A percentile compares a stretch with the other conserved stretches of the same genome.
phyloP scores from a whole-genome alignment of 2,888 invertebrate species.

The Ernsta delagoae region DNA sequence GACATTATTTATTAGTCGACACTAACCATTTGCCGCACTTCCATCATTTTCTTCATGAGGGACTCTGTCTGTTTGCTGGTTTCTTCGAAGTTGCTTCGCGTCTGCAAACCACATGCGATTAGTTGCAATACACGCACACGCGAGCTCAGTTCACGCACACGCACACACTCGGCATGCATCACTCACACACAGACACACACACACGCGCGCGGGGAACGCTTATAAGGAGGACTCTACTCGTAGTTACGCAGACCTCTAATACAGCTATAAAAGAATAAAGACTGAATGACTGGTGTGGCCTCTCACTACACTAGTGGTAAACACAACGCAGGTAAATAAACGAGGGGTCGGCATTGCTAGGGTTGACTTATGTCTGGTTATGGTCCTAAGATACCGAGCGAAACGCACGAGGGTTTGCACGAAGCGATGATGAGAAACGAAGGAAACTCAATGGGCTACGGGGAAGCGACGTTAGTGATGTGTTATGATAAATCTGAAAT shows the following conservation, averaged over 20 bases:
- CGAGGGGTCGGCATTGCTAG: neutral
- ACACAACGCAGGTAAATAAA: neutral
- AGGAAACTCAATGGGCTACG: conserved; percentile 18
- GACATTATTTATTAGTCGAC: neutral
- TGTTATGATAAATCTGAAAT: conserved; percentile 18
- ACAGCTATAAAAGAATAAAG: conserved; percentile 21
- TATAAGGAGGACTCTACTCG: conserved; percentile 33
- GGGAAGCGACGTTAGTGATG: conserved; percentile 34
- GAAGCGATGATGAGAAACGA: conserved; percentile 1
- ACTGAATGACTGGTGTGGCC: conserved; percentile 12
- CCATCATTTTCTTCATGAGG: conserved; percentile 98
- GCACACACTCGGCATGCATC: conserved; percentile 36
- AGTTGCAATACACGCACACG: conserved; percentile 33
- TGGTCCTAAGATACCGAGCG: conserved; percentile 9
- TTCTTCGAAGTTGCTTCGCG: conserved; percentile 96
- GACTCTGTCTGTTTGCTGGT: conserved; percentile 96
- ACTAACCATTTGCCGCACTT: conserved; percentile 93
- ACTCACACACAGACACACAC: conserved; percentile 30
- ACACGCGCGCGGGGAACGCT: conserved; percentile 15
- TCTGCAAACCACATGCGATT: conserved; percentile 82
- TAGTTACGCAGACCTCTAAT: conserved; percentile 36
- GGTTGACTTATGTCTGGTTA: neutral
- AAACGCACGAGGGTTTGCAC: conserved; percentile 7
- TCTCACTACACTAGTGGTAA: conserved; percentile 6
- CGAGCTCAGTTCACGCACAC: conserved; percentile 37